Evolutionary conservation across 2,113 vertebrate species (phyloP), one percentile per base, ranked within the genome.

Genomic region (Salvelinus fontinalis): DNA sequence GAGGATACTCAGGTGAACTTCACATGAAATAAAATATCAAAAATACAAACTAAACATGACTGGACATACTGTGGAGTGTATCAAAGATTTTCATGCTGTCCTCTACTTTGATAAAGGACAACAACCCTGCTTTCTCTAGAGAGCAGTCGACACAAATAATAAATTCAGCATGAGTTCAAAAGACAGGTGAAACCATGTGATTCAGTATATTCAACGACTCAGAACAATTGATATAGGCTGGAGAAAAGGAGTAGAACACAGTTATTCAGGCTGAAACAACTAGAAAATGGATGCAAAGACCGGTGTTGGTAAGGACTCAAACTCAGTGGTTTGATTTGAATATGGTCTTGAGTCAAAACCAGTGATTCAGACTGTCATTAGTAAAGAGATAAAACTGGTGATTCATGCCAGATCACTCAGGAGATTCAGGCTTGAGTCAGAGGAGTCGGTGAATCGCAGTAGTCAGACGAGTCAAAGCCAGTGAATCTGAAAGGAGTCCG

Each of bases 1-100:
- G 92, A 91, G 92, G 77, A 92, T 92, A 90, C 88, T 85, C 85
- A 87, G 88, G 90, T 92, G 91, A 93, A 87, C 83, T 84, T 86
- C 90, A 92, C 90, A 92, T 85, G 85, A 89, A 90, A 91, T 89
- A 90, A 92, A 54, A 93, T 89, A 90, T 87, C 88, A 88, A 77
- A 44, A 88, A 86, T 86, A 92, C 87, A 92, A 90, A 91, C 89
- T 74, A 89, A 92, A 91, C 88, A 90, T 85, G 86, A 85, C 81
- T 80, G 83, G 85, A 85, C 89, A 86, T 81, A 85, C 78, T 83
- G 85, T 82, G 68, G 74, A 82, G 90, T 86, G 86, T 85, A 74
- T 88, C 79, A 81, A 68, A 77, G 88, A 84, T 83, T 79, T 81
- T 86, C 76, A 84, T 76, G 81, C 79, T 60, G 77, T 88, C 84